Base-by-base conservation (phyloP, 2,888 invertebrate species). In the Rhaphigaster nebulosa region DNA sequence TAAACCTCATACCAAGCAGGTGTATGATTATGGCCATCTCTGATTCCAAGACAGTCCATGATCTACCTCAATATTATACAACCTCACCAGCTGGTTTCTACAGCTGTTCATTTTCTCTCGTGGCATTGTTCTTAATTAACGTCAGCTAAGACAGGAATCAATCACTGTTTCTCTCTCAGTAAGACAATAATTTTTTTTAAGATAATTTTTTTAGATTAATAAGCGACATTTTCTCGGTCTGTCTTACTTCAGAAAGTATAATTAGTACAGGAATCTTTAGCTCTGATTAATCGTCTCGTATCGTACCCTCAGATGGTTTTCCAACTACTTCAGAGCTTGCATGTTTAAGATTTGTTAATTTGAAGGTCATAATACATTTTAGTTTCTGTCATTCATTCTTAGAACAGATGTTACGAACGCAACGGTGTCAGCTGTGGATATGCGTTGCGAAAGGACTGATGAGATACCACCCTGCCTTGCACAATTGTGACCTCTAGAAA, bases 351-450 rank as follows among this genome's bases (percentile, higher is more conserved):
- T 38, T 76, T 76, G 70, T 23, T 38, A 76, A 76, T 76, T 38
- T 76, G 38, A 38, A 76, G 10, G 70, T 34, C 20, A 76, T 76
- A 65, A 29, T 65, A 65, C 65, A 29, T 65, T 38, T 76, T 76
- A 76, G 70, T 76, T 38, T 38, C 34, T 20, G 34, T 38, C 70
- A 76, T 38, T 76, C 38, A 1, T 76, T 76, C 70, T 76, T 76
- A 76, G 70, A 76, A 76, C 34, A 76, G 70, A 20, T 76, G 70
- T 76, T 38, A 38, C 20, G 34, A 76, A 76, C 38, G 70, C 70
- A 76, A 38, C 18, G 34, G 34, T 76, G 70, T 76, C 70, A 76
- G 70, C 38, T 38, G 34, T 29, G 70, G 70, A 76, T 38, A 23
- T 76, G 18, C 6, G 20, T 76, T 76, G 70, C 70, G 34, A 76